These are phyloP conservation scores for Gymnocypris eckloni DNA, from an alignment of 2,797 vertebrate species.

Conservation along the genomic window DNA sequence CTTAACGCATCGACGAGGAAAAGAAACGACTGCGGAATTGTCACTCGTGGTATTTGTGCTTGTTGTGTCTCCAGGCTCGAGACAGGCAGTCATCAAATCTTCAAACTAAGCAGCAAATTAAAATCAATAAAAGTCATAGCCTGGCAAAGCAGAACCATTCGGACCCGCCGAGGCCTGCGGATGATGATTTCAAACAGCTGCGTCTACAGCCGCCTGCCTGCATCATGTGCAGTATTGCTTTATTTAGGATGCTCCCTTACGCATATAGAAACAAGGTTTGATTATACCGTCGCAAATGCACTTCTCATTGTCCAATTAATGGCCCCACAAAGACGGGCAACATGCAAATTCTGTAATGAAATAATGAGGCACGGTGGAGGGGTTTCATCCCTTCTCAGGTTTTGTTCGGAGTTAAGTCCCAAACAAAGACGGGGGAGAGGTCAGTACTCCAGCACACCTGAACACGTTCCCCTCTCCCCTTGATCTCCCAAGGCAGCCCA, in stretches of 20 bases:
- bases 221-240: neutral
- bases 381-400: constrained; percentile 82
- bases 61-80: constrained; percentile 56
- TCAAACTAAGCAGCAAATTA: constrained; percentile 65
- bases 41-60: constrained; percentile 58
- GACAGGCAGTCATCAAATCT: constrained; percentile 61
- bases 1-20: constrained; percentile 82
- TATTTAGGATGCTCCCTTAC: constrained; percentile 63
- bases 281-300: constrained; percentile 89
- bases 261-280: constrained; percentile 80
- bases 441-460: constrained; percentile 99
- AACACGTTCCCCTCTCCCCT: constrained; percentile 95
- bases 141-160: constrained; percentile 48
- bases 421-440: constrained; percentile 99
- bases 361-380: constrained; percentile 86
- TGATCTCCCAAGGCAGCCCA: constrained; percentile 99
- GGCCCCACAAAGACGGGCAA: constrained; percentile 87
- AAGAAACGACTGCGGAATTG: constrained; percentile 66
- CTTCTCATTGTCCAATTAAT: constrained; percentile 89
- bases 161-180: constrained; percentile 28
- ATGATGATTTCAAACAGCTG: constrained; percentile 57
- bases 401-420: constrained; percentile 98
- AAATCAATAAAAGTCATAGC: constrained; percentile 60
- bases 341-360: constrained; percentile 95
- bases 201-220: neutral